Conservation (phyloP, 1,140 invertebrate genomes). For the Diorhabda carinulata region DNA sequence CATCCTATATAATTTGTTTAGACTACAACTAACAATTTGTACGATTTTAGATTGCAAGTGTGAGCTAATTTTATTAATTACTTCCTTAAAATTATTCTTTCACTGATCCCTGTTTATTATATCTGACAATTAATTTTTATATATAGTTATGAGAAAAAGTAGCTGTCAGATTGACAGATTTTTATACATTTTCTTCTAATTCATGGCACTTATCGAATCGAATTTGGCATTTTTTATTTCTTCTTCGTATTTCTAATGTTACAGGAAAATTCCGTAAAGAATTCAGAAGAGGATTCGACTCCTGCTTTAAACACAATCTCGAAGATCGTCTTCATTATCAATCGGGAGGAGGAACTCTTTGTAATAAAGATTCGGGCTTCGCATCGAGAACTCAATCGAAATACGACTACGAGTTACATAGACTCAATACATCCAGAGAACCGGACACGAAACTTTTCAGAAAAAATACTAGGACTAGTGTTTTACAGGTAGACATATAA, state of each 20-base stretch:
- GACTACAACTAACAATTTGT: no score
- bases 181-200: no score
- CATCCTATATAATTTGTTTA: no score
- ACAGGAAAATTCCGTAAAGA: slow-evolving; percentile 38
- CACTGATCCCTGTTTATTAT: no score
- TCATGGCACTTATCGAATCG: no score
- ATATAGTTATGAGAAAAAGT: no score
- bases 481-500: slow-evolving; percentile 19
- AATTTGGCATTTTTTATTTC: no score
- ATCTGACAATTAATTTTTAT: no score
- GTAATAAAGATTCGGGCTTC: slow-evolving; percentile 12
- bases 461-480: slow-evolving; percentile 18
- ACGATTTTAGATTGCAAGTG: no score
- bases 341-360: slow-evolving; percentile 7
- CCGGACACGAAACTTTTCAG: slow-evolving; percentile 7
- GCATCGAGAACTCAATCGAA: slow-evolving; percentile 12
- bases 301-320: slow-evolving; percentile 22
- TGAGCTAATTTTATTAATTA: no score
- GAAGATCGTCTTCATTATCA: slow-evolving; percentile 8
- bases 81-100: no score
- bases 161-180: no score
- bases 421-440: slow-evolving; percentile 11
- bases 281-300: slow-evolving; percentile 33
- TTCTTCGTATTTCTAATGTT: slow-evolving; percentile 7
- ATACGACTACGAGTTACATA: slow-evolving; percentile 11